Evolutionary conservation across 2,797 vertebrate species (phyloP).

Genomic region (Pipistrellus pygmaeus): DNA sequence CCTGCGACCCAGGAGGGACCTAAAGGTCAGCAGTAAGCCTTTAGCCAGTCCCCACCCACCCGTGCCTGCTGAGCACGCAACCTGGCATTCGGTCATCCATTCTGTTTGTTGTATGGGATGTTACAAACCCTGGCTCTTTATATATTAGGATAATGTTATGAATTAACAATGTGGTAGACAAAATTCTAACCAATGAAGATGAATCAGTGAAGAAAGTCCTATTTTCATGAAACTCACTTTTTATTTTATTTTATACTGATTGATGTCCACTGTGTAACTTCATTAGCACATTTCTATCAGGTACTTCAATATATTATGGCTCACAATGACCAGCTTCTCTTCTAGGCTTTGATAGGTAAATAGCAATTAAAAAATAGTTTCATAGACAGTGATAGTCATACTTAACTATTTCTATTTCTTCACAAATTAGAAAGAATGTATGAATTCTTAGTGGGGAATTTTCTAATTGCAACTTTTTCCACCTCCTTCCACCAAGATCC

Average conservation of each 20-base stretch:
- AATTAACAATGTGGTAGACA: not conserved
- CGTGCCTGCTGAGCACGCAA: accelerated
- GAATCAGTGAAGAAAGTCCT: not conserved
- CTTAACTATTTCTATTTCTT: not conserved
- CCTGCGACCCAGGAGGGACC: too few relatives aligned
- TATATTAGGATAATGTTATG: not conserved
- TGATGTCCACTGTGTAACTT: not conserved
- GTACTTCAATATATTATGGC: not conserved
- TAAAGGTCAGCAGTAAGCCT: too few relatives aligned
- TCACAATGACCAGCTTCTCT: not conserved
- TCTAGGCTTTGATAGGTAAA: not conserved
- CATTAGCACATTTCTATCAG: not conserved
- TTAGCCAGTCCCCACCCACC: too few relatives aligned
- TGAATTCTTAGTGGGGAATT: slow-evolving; percentile 1
- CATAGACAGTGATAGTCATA: not conserved
- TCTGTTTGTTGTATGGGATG: too few relatives aligned
- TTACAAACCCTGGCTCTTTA: too few relatives aligned
- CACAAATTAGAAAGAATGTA: not conserved
- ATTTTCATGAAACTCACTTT: slow-evolving; percentile 21
- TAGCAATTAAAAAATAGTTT: not conserved
- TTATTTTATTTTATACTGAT: not conserved
- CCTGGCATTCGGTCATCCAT: too few relatives aligned
- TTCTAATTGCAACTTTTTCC: not conserved
- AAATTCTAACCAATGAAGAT: not conserved
- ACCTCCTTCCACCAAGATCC: not conserved